Evolutionary conservation across 2,797 vertebrate species (phyloP), one percentile per base, ranked within the genome.

Genomic region (Typhlichthys subterraneus): DNA sequence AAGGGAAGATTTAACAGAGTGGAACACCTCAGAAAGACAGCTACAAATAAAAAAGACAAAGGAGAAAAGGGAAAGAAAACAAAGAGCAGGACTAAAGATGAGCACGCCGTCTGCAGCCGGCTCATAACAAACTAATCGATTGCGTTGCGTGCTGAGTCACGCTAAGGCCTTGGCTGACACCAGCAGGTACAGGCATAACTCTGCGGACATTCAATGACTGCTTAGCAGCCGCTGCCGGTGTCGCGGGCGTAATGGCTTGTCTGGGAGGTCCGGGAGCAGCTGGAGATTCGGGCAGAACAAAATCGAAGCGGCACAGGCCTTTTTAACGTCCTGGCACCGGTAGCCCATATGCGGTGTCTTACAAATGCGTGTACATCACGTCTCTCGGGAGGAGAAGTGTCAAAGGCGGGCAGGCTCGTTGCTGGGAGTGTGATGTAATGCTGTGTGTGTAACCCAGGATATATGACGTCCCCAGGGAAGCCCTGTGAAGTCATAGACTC

Each of bases 1-100:
- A 72, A 73, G 75, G 76, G 69, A 76, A 78, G 79, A 77, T 69
- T 83, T 81, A 84, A 88, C 87, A 81, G 79, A 73, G 79, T 84
- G 82, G 79, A 84, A 82, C 70, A 63, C 66, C 80, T 78, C 68
- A 72, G 57, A 83, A 82, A 74, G 72, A 80, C 70, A 80, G 75
- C 68, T 14, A 77, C 73, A 66, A 69, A 66, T 4, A 29, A 53
- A 45, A 62, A 14, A 56, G 12, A 52, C n/a, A 52, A 13, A 9
- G 6, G 46, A 19, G 12, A 45, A 10, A 13, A 12, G 48, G 31
- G 12, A 5, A 31, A 11, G 13, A 57, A 57, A 57, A 60, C 56
- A n/a, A 51, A 45, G 33, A 13, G 19, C 56, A 64, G 79, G 53
- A 75, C 73, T 72, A 81, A 73, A 73, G 54, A 80, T 75, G 73